Evolutionary conservation across 92 coral and sea anemone genomes (phyloP).

Genomic region (Bergia sp.): DNA sequence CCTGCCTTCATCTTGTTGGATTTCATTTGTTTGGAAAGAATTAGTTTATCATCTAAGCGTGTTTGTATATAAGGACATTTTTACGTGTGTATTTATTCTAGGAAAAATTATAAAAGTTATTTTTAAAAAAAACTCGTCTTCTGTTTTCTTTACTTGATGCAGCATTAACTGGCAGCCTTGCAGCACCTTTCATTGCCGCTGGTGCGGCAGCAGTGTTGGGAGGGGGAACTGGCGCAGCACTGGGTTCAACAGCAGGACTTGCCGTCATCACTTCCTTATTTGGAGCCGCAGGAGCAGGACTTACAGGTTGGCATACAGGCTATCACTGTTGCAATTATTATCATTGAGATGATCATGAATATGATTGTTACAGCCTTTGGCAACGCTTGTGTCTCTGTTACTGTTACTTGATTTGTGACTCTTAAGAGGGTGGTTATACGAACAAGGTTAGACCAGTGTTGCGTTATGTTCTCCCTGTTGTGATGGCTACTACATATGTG

Average conservation of each 20-base stretch:
- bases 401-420: no score
- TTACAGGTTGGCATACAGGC: constrained; percentile 63
- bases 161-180: constrained; percentile 87
- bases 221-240: constrained; percentile 74
- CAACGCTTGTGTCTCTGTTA: no score
- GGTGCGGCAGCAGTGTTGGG: constrained; percentile 82
- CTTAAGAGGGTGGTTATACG: no score
- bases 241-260: constrained; percentile 78
- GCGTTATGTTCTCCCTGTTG: no score
- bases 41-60: not conserved
- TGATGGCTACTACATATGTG: no score
- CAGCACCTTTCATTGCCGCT: constrained; percentile 86
- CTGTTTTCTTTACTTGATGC: not conserved
- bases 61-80: not conserved
- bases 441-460: not conserved
- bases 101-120: no score
- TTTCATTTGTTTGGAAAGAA: no score
- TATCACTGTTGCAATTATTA: not conserved
- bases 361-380: no score
- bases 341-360: not conserved
- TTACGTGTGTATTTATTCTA: not conserved
- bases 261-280: constrained; percentile 84
- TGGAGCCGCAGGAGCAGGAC: constrained; percentile 96
- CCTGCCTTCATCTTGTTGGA: not conserved
- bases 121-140: no score